Percentiles rank a stretch among this genome's conserved stretches.
Conservation (phyloP, 2,797 vertebrate species). For the Lateolabrax maculatus region DNA sequence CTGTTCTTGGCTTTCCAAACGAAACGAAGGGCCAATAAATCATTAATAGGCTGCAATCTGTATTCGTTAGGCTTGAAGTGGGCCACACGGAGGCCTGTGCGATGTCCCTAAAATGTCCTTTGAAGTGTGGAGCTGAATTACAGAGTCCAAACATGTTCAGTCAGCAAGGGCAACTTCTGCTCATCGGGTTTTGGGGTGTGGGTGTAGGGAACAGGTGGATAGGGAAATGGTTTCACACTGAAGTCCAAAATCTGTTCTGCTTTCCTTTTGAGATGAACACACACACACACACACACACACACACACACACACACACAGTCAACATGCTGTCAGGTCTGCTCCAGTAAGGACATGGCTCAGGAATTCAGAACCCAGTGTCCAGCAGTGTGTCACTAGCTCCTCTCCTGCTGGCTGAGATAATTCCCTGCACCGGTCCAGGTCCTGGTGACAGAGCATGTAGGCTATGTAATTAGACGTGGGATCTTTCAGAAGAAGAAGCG, state of each 20-base stretch:
- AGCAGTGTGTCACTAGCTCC: constrained; percentile 15
- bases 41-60: constrained; percentile 60
- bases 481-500: constrained; percentile 59
- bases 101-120: constrained; percentile 77
- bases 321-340: constrained; percentile 47
- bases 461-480: constrained; percentile 66
- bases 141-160: constrained; percentile 38
- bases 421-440: constrained; percentile 27
- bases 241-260: constrained; percentile 34
- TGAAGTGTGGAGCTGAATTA: constrained; percentile 69
- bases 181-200: neutral
- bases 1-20: neutral
- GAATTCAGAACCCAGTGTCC: constrained; percentile 26
- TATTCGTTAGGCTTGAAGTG: constrained; percentile 52
- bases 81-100: constrained; percentile 69
- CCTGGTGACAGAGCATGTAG: constrained; percentile 7
- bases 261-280: neutral
- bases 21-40: constrained; percentile 53
- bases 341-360: constrained; percentile 44
- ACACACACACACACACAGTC: constrained; percentile 21
- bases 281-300: constrained; percentile 3
- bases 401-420: constrained; percentile 26
- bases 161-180: constrained; percentile 61
- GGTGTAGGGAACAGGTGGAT: neutral
- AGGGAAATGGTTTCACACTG: constrained; percentile 17